Evolutionary conservation across 2,113 vertebrate genomes (phyloP), one percentile per base, ranked within the genome.

Genomic region (Rostratula benghalensis): DNA sequence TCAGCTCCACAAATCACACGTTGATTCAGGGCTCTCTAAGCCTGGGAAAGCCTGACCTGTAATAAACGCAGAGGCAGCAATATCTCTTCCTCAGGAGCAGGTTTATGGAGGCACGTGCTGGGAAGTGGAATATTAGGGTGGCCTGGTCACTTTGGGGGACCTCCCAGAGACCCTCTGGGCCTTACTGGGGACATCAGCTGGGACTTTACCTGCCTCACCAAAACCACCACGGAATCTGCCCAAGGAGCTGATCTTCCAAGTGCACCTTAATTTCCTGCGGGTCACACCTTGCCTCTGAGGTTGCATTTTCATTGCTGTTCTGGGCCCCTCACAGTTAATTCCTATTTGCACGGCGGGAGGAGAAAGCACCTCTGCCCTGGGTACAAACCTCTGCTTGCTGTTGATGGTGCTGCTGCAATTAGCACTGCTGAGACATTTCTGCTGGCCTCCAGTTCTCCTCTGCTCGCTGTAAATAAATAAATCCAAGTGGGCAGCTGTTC

Each of bases 371-470:
- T 57, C 43, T 39, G 65, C 35, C 2, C 1, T 10, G 7, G 28
- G 24, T 21, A 19, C 43, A 9, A 37, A 11, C 19, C 50, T 12
- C 2, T 0, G 10, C 65, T 50, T 1, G 2, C 31, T 41, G 1
- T 31, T 31, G 35, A 23, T 1, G 2, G 7, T 3, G 25, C 25
- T 25, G 23, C 59, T 0, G 5, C 37, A 51, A 65, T 45, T 33
- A 65, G 35, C 57, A 3, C 25, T 1, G 3, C 23, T 25, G 1
- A 24, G 56, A 28, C 14, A 4, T 35, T 63, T 65, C 65, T 37
- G 18, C 20, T 23, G 43, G 48, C 7, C 43, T 43, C 74, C 67
- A 3, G 35, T 16, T 78, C 11, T 0, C 28, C 33, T 28, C 8
- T 5, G 48, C 57, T 45, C 39, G 65, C 82, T n/a, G 33, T 6